Base-by-base conservation (phyloP, 2,888 invertebrate species). In the Saturnia japonica region DNA sequence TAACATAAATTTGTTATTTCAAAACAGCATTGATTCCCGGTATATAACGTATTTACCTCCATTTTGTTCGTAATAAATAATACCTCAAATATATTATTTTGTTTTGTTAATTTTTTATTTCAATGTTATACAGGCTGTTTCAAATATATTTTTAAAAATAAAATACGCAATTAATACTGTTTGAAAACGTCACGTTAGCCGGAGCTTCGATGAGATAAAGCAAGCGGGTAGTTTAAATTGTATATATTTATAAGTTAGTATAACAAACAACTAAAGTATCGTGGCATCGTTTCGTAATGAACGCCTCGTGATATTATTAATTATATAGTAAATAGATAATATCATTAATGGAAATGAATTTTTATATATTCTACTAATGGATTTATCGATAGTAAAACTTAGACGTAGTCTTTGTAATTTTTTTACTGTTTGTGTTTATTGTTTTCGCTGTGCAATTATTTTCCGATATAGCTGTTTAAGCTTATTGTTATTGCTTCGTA, bases 361-460 rank as follows among this genome's bases (percentile, higher is more conserved):
- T 93, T 93, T 93, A 93, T 93, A 93, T 94, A 93, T 93, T 93
- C 92, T 91, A 91, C 90, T 93, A 91, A 93, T 91, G 90, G 91
- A 91, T 93, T 91, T 90, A 93, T 91, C 88, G 82, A 86, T 94
- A 92, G 92, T 90, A 83, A 92, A 93, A 91, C 91, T 86, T 93
- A 93, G 90, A 85, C 81, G 84, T 93, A 93, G 91, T 88, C 82
- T 87, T 83, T 82, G 81, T 89, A 87, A 85, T 76, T 85, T 85
- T 84, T 87, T 88, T 78, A 85, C 85, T 87, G 86, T 91, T 91
- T 89, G 88, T 88, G 90, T 93, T 89, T 87, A 87, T 91, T 91
- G 92, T 91, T 93, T 93, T 91, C 91, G 94, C 94, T 93, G 93
- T 93, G 91, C 89, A 92, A 91, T 91, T 83, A 86, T 87, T 88